Evolutionary conservation across 2,113 vertebrate genomes (phyloP), one percentile per base, ranked within the genome.

Genomic region (Parus major): DNA sequence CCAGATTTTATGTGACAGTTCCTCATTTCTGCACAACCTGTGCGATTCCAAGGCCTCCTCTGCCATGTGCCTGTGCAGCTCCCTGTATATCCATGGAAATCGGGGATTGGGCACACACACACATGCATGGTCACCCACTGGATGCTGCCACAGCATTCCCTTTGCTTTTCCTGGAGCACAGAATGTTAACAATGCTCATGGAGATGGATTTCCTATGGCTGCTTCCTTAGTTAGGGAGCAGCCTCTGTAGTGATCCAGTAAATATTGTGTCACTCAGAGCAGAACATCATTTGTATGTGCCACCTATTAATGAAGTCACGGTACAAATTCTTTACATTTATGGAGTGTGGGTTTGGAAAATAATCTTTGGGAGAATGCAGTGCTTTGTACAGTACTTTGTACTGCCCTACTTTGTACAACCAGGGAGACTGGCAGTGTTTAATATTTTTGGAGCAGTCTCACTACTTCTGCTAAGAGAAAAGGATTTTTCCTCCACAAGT

Each of bases 1-100:
- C 86, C 86, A 96, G 93, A 95, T 96, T 97, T 97, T 91, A 80
- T 97, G 33, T 92, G 93, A 90, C 79, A 94, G 82, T 90, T 93
- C 73, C 33, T 94, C 71, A 61, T 81, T 81, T 97, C 86, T 92
- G 1, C 55, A 16, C 73, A 90, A 91, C 86, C 71, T 76, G 76
- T 93, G 23, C 25, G 11, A 90, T 96, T 72, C 90, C 59, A 55
- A 53, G 59, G 50, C 65, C 66, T 44, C 69, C 76, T 39, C 68
- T 21, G 69, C 27, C 82, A 76, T 88, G 20, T 81, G 80, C 90
- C 7, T 25, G 25, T 33, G 72, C 21, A 57, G 73, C 84, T 73
- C 12, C 55, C 7, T 16, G 9, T 15, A 63, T 33, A 6, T 33
- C 55, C 47, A 21, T 75, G 81, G 11, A 29, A 63, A 36, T 28